Evolutionary conservation across 2,113 vertebrate species (phyloP), one percentile per base, ranked within the genome.

Genomic region (Taurulus bubalis): DNA sequence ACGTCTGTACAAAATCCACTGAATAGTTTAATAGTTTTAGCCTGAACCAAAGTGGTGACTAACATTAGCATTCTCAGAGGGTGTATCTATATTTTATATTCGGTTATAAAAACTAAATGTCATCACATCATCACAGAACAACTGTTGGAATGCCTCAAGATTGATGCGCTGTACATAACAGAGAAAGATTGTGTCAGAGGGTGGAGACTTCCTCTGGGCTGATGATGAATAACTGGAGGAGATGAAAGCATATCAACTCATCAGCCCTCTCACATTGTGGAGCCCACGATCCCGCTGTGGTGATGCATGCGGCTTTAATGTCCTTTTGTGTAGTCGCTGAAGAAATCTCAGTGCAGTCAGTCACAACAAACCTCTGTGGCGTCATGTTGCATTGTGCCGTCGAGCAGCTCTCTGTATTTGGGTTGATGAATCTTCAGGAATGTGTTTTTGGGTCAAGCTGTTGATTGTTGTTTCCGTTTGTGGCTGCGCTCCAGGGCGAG

Each of bases 381-480:
- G 86, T 82, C 68, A 71, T 69, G 81, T 38, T 60, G 70, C 66
- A 24, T 64, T 66, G 36, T 2, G 73, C 11, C 14, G 56, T 71
- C 28, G 18, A 86, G 16, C 65, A 34, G 58, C 64, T 66, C 60
- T 70, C 34, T 24, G 71, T 60, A 42, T 83, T 77, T 80, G 56
- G 74, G 60, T 64, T 66, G 77, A 81, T n/a, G 32, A 67, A 79
- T 71, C 30, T 49, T 5, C 28, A 71, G 87, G 87, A 86, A 93
- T 93, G 88, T 47, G 74, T 83, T 80, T 80, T 85, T 34, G 76
- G 84, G 80, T 68, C 69, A 55, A 85, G 71, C 82, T 83, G 82
- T 84, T 88, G 87, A 91, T 90, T 79, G 89, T 85, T 87, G 83
- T 89, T 89, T 91, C 81, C 66, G 56, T 71, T 75, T 70, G 75